Evolutionary conservation across 2,113 vertebrate species (phyloP).

Genomic region (Xiphophorus couchianus): DNA sequence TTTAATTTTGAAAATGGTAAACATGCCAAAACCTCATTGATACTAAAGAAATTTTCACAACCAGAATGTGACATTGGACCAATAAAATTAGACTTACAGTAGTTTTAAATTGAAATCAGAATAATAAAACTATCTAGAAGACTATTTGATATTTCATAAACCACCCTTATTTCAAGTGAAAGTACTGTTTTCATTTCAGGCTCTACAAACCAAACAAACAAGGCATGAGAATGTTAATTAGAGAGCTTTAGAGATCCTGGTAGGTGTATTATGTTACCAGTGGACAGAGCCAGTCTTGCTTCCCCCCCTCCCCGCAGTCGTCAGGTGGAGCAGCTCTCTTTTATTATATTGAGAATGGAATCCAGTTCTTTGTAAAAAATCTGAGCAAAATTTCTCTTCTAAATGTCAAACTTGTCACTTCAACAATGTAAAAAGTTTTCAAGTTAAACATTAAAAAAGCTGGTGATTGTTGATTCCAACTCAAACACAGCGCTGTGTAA

Average conservation of each 20-base stretch:
- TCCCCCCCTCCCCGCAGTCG: background rate
- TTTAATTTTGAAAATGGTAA: too few relatives aligned
- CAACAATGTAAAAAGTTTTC: background rate
- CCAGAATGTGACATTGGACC: background rate
- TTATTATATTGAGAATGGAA: background rate
- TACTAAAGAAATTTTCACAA: too few relatives aligned
- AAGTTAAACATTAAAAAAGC: conserved; percentile 29
- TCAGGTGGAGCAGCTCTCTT: background rate
- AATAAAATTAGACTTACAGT: background rate
- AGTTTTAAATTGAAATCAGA: background rate
- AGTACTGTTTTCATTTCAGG: background rate
- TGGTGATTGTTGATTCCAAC: conserved; percentile 8
- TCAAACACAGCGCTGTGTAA: conserved; percentile 56
- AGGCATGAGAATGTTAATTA: conserved; percentile 20
- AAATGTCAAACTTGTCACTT: conserved; percentile 11
- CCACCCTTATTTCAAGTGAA: background rate
- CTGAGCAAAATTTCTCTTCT: background rate
- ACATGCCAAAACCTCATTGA: too few relatives aligned
- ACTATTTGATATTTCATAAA: background rate
- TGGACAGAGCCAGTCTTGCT: conserved; percentile 2
- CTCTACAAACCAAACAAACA: conserved; percentile 7
- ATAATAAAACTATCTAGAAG: background rate
- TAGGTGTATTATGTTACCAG: conserved; percentile 19
- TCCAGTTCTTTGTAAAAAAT: background rate
- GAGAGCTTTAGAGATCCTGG: conserved; percentile 11